Percentiles rank a stretch among this genome's conserved stretches.
phyloP scores from a whole-genome alignment of 2,113 vertebrate species.

The Chionomys nivalis region DNA sequence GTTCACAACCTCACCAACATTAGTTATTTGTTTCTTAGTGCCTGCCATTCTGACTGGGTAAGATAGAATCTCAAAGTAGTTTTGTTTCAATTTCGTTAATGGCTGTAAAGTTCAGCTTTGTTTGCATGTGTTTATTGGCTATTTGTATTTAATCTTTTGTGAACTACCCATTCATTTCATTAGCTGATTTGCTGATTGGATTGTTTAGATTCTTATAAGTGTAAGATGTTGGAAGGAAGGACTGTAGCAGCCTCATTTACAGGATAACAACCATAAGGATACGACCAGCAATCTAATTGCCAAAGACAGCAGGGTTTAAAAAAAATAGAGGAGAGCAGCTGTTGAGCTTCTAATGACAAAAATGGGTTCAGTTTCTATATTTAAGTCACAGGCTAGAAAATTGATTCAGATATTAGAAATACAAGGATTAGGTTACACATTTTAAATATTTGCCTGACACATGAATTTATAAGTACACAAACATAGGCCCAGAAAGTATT shows the following conservation, averaged over 20 bases:
- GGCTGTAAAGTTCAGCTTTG: background rate
- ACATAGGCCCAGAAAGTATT: background rate
- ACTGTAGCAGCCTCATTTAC: background rate
- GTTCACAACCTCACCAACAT: background rate
- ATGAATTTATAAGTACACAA: background rate
- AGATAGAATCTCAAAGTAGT: background rate
- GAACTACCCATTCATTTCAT: background rate
- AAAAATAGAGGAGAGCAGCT: background rate
- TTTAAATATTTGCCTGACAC: background rate
- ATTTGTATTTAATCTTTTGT: background rate
- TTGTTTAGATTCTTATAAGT: background rate
- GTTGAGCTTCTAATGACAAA: conserved; percentile 17
- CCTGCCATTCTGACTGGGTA: background rate
- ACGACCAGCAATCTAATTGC: background rate
- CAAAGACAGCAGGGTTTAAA: background rate
- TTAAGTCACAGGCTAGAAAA: conserved; percentile 8
- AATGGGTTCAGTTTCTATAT: background rate
- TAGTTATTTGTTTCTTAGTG: background rate
- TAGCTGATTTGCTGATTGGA: background rate
- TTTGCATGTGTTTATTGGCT: background rate
- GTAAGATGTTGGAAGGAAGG: background rate
- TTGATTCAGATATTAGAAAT: conserved; percentile 11
- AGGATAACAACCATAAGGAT: background rate
- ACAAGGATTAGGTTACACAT: background rate
- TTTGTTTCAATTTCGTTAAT: background rate